These are phyloP conservation scores for Cololabis saira DNA, from an alignment of 2,113 vertebrate genomes.

Conservation along the genomic window DNA sequence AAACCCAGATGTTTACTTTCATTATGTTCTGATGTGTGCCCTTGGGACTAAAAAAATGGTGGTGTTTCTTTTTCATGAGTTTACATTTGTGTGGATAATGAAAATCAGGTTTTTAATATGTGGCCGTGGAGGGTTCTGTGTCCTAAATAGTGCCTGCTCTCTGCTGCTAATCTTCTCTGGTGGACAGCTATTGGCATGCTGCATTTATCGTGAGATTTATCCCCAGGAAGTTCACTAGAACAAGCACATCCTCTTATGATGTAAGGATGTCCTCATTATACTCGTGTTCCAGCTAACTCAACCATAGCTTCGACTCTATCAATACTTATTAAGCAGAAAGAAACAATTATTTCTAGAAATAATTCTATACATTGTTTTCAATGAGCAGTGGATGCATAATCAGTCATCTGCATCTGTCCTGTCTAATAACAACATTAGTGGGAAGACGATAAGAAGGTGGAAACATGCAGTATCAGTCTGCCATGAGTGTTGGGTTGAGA, in stretches of 20 bases:
- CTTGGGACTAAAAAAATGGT: too few relatives aligned
- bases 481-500: too few relatives aligned
- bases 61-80: too few relatives aligned
- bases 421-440: too few relatives aligned
- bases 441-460: too few relatives aligned
- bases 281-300: slow-evolving; percentile 12
- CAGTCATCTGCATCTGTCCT: too few relatives aligned
- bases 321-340: background rate
- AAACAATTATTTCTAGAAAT: background rate
- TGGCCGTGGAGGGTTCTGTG: slow-evolving; percentile 36
- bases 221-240: slow-evolving; percentile 31
- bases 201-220: slow-evolving; percentile 53
- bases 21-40: too few relatives aligned
- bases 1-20: too few relatives aligned
- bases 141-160: slow-evolving; percentile 58
- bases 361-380: too few relatives aligned
- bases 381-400: too few relatives aligned
- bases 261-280: slow-evolving; percentile 53
- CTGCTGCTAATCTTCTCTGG: slow-evolving; percentile 56
- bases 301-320: slow-evolving; percentile 7
- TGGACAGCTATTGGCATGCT: slow-evolving; percentile 51
- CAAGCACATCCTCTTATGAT: slow-evolving; percentile 53
- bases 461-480: too few relatives aligned
- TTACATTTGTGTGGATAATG: background rate
- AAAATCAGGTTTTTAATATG: slow-evolving; percentile 27